Base-by-base conservation (phyloP, 2,797 vertebrate species). In the Lutra lutra region DNA sequence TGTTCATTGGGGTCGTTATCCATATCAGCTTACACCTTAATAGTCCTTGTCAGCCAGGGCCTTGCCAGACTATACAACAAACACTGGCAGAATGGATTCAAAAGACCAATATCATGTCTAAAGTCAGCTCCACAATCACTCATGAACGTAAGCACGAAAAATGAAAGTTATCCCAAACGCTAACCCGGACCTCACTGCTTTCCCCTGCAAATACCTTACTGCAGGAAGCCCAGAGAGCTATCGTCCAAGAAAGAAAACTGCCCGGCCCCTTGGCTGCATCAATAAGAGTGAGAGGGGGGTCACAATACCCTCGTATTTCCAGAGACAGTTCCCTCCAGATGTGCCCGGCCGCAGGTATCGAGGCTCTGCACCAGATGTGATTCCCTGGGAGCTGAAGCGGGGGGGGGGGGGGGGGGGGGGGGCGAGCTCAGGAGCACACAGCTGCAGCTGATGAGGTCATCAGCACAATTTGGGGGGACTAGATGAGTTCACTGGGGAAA, bases 401-500 rank as follows among this genome's bases (percentile, higher is more conserved):
- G 58, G 91, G 94, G 94, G 72, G 62, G 58, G 91, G 13, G 4
- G 20, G 5, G 5, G 25, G 58, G 9, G 62, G 29, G 29, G 89
- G 64, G 92, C 3, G 35, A 97, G 48, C 95, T 93, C 56, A 91
- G 93, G 93, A 97, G 77, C 15, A 80, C 98, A 98, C 98, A 98
- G 98, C 98, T 99, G 98, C 97, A 96, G 96, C 93, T 95, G 98
- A 98, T 98, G 98, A 99, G 98, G 98, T 98, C 98, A 98, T 98
- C 96, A 96, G 97, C 98, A 97, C 92, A 94, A 84, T 98, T 98
- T 97, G 96, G 98, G 64, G 97, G 97, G 94, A 98, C 87, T 95
- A 98, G 98, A 98, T 98, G 97, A 97, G 96, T 98, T 98, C 97
- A 92, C 98, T 97, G 91, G 96, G 98, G 98, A 97, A 97, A 98